Percentiles rank a stretch among this genome's conserved stretches.
Evolutionary conservation across 2,888 invertebrate species (phyloP).

Genomic region (Hypomecis atomaria): DNA sequence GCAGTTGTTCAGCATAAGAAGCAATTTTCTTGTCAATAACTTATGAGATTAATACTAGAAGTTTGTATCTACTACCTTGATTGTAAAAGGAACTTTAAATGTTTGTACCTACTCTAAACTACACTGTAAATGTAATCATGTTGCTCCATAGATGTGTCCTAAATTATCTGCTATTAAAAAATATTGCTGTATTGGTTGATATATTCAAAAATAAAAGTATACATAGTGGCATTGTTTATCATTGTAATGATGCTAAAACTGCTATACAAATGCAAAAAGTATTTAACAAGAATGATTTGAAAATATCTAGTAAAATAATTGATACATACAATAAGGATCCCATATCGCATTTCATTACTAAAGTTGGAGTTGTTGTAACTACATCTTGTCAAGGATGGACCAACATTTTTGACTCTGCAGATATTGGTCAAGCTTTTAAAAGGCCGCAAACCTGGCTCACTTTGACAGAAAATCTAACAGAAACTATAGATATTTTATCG

Average conservation of each 20-base stretch:
- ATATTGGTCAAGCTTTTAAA: constrained; percentile 47
- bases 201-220: constrained; percentile 65
- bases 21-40: constrained; percentile 31
- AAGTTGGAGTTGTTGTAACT: constrained; percentile 63
- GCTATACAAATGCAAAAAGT: constrained; percentile 51
- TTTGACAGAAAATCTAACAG: constrained; percentile 53
- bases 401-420: constrained; percentile 44
- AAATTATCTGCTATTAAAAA: constrained; percentile 28
- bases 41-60: not conserved
- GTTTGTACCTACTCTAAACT: not conserved
- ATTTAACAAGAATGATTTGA: constrained; percentile 52
- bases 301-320: constrained; percentile 40
- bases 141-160: constrained; percentile 23
- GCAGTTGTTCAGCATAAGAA: constrained; percentile 41
- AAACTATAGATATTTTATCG: constrained; percentile 57
- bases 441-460: constrained; percentile 70
- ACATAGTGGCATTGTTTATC: constrained; percentile 52
- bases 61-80: not conserved
- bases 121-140: constrained; percentile 27
- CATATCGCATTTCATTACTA: constrained; percentile 44
- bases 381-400: constrained; percentile 63
- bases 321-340: constrained; percentile 33
- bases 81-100: not conserved
- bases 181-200: constrained; percentile 48
- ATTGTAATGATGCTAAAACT: constrained; percentile 53